phyloP scores from a whole-genome alignment of 2,888 invertebrate genomes.

The Sphaerophoria taeniata region DNA sequence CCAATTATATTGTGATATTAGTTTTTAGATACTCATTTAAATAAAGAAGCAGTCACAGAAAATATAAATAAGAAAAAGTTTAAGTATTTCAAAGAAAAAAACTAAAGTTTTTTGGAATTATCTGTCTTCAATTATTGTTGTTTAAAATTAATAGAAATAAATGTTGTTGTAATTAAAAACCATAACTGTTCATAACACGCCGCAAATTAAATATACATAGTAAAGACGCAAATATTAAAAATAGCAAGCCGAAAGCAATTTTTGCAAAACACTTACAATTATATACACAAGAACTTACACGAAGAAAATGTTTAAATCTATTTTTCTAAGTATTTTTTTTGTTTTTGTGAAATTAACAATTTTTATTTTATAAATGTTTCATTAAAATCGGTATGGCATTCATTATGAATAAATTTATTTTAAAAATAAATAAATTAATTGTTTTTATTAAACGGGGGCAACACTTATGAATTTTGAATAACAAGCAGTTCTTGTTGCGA shows the following conservation, averaged over 20 bases:
- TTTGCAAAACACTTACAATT: conserved; percentile 2
- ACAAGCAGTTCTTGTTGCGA: too few relatives aligned
- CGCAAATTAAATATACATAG: neutral
- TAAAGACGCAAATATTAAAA: conserved; percentile 1
- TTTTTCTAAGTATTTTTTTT: conserved; percentile 54
- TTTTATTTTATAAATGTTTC: conserved; percentile 49
- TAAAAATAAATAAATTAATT: neutral
- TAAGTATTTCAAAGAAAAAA: too few relatives aligned
- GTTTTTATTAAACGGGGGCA: neutral
- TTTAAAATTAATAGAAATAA: neutral
- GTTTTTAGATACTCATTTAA: conserved; percentile 79
- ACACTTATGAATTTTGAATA: too few relatives aligned
- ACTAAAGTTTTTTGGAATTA: neutral
- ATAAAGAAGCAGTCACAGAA: conserved; percentile 47
- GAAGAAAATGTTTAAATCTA: conserved; percentile 59
- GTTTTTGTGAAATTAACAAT: conserved; percentile 53
- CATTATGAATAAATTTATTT: neutral
- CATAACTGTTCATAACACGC: neutral
- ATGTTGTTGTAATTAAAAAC: conserved; percentile 3
- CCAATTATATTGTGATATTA: conserved; percentile 81
- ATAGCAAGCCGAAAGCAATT: neutral
- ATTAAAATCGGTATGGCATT: conserved; percentile 71
- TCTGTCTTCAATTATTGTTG: neutral
- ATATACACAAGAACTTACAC: conserved; percentile 6
- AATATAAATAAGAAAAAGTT: neutral